A percentile compares a stretch with the other conserved stretches of the same genome.
Evolutionary conservation across 2,888 invertebrate genomes (phyloP).

Genomic region (Dicycla oo): DNA sequence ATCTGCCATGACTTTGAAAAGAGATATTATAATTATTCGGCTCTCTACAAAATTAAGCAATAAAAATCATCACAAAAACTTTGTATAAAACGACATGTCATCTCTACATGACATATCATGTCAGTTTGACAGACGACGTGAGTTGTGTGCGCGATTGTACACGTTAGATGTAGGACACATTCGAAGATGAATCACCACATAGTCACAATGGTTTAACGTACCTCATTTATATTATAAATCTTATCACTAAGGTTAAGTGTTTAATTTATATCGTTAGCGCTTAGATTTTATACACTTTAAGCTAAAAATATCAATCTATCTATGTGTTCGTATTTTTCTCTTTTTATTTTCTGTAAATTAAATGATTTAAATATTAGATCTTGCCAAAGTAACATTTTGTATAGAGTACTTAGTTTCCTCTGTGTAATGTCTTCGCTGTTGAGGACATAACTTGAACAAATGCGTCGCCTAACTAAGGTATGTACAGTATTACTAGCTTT

Average conservation of each 20-base stretch:
- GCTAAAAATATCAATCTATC: constrained; percentile 66
- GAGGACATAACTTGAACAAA: constrained; percentile 68
- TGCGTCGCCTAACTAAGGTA: constrained; percentile 82
- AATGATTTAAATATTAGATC: constrained; percentile 75
- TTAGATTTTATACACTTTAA: constrained; percentile 74
- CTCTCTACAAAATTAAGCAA: constrained; percentile 10
- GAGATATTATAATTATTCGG: background rate
- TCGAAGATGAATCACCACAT: constrained; percentile 78
- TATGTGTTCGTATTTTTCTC: constrained; percentile 68
- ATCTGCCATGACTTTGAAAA: background rate
- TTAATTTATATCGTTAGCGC: constrained; percentile 79
- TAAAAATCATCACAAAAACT: constrained; percentile 6
- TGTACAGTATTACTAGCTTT: constrained; percentile 90
- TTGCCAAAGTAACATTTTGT: constrained; percentile 86
- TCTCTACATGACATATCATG: constrained; percentile 19
- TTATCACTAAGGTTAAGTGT: constrained; percentile 82
- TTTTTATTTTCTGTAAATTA: constrained; percentile 70
- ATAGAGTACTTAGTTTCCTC: constrained; percentile 77
- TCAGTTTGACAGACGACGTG: constrained; percentile 66
- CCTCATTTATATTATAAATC: constrained; percentile 87
- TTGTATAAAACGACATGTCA: constrained; percentile 29
- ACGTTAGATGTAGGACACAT: constrained; percentile 67
- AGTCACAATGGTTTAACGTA: constrained; percentile 89
- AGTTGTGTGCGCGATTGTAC: constrained; percentile 71
- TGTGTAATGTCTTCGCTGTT: constrained; percentile 67